These are phyloP conservation scores for Choristoneura fumiferana DNA, from an alignment of 1,140 invertebrate species.

Conservation along the genomic window DNA sequence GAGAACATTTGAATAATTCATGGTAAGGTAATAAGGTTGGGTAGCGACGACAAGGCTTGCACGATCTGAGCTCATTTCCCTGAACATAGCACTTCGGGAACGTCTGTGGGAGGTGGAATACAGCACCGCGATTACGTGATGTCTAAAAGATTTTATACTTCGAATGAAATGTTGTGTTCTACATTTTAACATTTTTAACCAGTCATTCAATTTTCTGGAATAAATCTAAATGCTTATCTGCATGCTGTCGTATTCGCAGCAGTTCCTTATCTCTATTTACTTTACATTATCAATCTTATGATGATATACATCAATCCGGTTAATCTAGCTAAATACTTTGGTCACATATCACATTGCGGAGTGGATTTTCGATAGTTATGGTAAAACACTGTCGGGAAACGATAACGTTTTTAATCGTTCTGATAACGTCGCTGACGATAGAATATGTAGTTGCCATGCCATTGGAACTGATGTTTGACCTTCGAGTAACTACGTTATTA, in stretches of 20 bases:
- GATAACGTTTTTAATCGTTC: background rate
- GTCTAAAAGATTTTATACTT: slow-evolving; percentile 35
- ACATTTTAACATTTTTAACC: too few relatives aligned
- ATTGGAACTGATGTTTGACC: slow-evolving; percentile 11
- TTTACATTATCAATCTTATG: too few relatives aligned
- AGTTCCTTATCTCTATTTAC: too few relatives aligned
- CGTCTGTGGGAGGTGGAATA: slow-evolving; percentile 22
- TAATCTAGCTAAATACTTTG: slow-evolving; percentile 9
- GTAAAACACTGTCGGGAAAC: slow-evolving; percentile 2
- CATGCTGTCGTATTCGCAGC: too few relatives aligned
- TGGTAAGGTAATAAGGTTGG: slow-evolving; percentile 37
- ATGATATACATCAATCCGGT: background rate
- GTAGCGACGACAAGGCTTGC: slow-evolving; percentile 29
- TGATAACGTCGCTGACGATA: slow-evolving; percentile 6
- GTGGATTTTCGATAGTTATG: background rate
- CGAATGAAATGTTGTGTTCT: too few relatives aligned
- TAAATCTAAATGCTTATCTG: slow-evolving; percentile 18
- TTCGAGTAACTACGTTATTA: background rate
- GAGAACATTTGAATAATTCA: slow-evolving; percentile 48
- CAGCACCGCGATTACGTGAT: slow-evolving; percentile 35
- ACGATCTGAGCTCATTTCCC: slow-evolving; percentile 29
- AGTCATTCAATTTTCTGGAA: background rate
- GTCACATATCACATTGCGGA: slow-evolving; percentile 12
- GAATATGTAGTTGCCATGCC: slow-evolving; percentile 6
- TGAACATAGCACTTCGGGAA: slow-evolving; percentile 35